Evolutionary conservation across 2,888 invertebrate genomes (phyloP), one percentile per base, ranked within the genome.

Genomic region (Heliconius aoede): DNA sequence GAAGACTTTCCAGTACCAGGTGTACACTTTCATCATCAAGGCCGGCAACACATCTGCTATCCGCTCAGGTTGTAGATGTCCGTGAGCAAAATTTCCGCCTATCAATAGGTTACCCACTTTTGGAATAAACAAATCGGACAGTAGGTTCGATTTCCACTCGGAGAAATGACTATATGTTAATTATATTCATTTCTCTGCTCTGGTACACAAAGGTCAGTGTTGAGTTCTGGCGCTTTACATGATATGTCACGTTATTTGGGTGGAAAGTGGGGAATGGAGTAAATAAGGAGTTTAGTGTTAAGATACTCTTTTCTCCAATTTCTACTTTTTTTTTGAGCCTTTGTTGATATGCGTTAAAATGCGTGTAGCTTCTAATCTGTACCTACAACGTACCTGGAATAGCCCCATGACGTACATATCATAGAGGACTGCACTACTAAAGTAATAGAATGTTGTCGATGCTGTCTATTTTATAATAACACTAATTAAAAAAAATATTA

Each of bases 401-500:
- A 46, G 15, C 46, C 21, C 74, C 79, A 80, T 80, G n/a, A 60
- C 69, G 26, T 68, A 64, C 28, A n/a, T 76, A 15, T 60, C 21
- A 64, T 32, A 40, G 58, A 40, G 30, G 36, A 78, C 51, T 71
- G 60, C 58, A 73, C 55, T 24, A 71, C 71, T 65, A 60, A n/a
- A 76, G 40, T 78, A 28, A 61, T 58, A 15, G 13, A 36, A 30
- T 13, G 18, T 21, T 36, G 13, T 24, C 18, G 28, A 32, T 8
- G 24, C 8, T 7, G 15, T 77, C 64, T 74, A 76, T 79, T 82
- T 78, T 78, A 79, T 79, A 79, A 78, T 28, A 75, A 76, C 72
- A 55, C 72, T 61, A 80, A 79, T 72, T 72, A 72, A 61, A 60
- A 18, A 21, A 72, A 72, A 69, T n/a, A n/a, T n/a, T 26, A 58